Evolutionary conservation across 2,113 vertebrate species (phyloP).

Genomic region (Tupaia tana): DNA sequence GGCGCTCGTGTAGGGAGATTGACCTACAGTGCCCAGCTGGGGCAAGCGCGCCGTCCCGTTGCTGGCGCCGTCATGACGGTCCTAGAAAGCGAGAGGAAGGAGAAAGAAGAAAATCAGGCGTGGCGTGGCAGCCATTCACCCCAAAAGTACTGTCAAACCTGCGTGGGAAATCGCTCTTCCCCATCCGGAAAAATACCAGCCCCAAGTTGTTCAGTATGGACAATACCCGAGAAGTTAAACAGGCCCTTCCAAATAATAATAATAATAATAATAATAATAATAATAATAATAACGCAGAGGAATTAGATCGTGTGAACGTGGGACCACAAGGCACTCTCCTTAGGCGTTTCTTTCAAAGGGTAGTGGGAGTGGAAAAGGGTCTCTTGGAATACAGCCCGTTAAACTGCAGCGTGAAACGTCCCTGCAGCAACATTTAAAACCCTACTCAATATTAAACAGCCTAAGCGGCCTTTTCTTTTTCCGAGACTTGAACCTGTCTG

Average conservation of each 20-base stretch:
- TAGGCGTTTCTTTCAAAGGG: neutral
- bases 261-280: too few relatives aligned
- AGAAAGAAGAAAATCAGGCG: slow-evolving; percentile 65
- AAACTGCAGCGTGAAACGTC: slow-evolving; percentile 66
- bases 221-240: slow-evolving; percentile 7
- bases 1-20: slow-evolving; percentile 96
- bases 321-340: neutral
- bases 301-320: neutral
- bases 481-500: slow-evolving; percentile 35
- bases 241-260: neutral
- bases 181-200: neutral
- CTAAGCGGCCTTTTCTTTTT: slow-evolving; percentile 44
- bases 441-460: slow-evolving; percentile 63
- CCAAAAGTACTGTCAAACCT: neutral
- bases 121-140: slow-evolving; percentile 27
- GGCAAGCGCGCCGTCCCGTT: slow-evolving; percentile 97
- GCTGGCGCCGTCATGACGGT: slow-evolving; percentile 97
- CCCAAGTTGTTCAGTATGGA: neutral
- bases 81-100: slow-evolving; percentile 83
- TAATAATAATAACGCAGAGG: neutral
- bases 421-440: slow-evolving; percentile 73
- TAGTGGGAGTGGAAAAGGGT: neutral
- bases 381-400: neutral
- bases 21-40: slow-evolving; percentile 97
- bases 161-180: neutral